Evolutionary conservation across 2,888 invertebrate species (phyloP), one percentile per base, ranked within the genome.

Genomic region (Drymonia ruficornis): DNA sequence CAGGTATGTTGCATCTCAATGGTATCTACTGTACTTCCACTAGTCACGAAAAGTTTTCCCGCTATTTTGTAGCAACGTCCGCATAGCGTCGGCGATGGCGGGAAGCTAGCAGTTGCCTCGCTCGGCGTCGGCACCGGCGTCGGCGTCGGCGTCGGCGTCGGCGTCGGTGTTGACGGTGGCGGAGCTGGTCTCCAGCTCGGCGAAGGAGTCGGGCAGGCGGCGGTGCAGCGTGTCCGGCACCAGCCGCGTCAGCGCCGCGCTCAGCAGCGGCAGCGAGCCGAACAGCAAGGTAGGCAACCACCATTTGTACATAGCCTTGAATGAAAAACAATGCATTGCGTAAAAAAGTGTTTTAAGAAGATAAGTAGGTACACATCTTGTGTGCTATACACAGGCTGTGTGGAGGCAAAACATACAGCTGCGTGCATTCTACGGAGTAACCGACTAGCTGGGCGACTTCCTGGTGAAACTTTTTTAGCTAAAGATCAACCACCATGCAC

Each of bases 161-260:
- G 45, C 50, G 18, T 50, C 49, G 11, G 49, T 53, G 0, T 34
- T 49, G 16, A 50, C 42, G 5, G 54, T 49, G 34, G 42, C 47
- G 15, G 48, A 9, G 54, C 49, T 13, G 48, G 53, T 43, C 15
- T 82, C 83, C 52, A 91, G 80, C 70, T 95, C 94, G 18, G 93
- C 89, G 73, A 94, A 92, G 53, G 93, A 93, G 74, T 94, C 93
- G 16, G 95, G 95, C 67, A 95, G 84, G n/a, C 93, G 86, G 12
- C 91, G 81, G 70, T 94, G 93, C 56, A 94, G 89, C 49, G 95
- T 95, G 85, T 95, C 95, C 0, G 95, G 95, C 64, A 90, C 80
- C 88, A 94, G 72, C 61, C 94, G 85, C 43, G 94, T 91, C 55
- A 91, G 84, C 56, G 84, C 83, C 64, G 94, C 95, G 67, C 94